Conservation (phyloP, 2,888 invertebrate species). For the Lasius fuliginosus region DNA sequence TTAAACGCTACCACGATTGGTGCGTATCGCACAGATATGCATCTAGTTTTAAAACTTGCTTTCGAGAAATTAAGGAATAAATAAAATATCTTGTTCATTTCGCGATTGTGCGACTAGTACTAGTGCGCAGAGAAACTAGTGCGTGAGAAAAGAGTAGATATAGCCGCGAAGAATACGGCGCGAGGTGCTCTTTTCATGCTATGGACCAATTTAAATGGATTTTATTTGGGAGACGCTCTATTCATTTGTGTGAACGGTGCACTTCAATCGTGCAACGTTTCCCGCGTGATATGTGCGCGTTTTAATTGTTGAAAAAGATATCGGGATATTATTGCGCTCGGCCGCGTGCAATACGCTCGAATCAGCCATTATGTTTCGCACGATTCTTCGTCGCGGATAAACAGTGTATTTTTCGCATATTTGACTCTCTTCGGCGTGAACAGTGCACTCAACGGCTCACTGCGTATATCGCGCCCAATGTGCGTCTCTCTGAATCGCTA, state of each 20-base stretch:
- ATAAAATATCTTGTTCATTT: neutral
- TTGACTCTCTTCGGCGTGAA: slow-evolving; percentile 31
- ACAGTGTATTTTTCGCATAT: slow-evolving; percentile 56
- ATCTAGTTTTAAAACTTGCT: slow-evolving; percentile 7
- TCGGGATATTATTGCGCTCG: slow-evolving; percentile 18
- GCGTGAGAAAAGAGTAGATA: slow-evolving; percentile 25
- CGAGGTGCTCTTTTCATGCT: slow-evolving; percentile 16
- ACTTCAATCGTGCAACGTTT: neutral
- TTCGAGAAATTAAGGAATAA: neutral
- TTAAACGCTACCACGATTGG: slow-evolving; percentile 35
- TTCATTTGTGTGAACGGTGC: slow-evolving; percentile 8
- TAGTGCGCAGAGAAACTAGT: neutral
- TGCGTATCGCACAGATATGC: neutral
- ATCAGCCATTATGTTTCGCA: slow-evolving; percentile 62
- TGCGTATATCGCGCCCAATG: slow-evolving; percentile 47
- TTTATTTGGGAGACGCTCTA: slow-evolving; percentile 43
- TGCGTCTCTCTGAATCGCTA: slow-evolving; percentile 59
- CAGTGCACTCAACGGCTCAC: slow-evolving; percentile 37
- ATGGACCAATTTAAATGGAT: slow-evolving; percentile 39
- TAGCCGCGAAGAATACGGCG: neutral
- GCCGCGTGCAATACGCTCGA: slow-evolving; percentile 12
- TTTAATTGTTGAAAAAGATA: slow-evolving; percentile 33
- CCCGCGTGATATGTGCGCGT: neutral
- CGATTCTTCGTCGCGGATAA: slow-evolving; percentile 46
- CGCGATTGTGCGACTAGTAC: neutral